Base-by-base conservation (phyloP, 1,140 invertebrate species). In the Lucilia sericata region DNA sequence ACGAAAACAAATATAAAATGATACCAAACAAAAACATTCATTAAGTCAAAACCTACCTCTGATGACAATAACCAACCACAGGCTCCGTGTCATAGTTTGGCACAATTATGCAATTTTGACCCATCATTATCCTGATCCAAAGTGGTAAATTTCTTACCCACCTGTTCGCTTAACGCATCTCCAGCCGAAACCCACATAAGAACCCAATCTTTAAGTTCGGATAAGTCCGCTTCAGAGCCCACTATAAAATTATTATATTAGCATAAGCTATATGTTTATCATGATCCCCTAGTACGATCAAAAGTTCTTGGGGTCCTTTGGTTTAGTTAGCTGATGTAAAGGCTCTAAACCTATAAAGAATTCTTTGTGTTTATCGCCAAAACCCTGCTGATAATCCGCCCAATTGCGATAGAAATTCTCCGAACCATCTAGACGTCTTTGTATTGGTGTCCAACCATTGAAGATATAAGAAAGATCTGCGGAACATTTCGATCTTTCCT, bases 131-230 rank as follows among this genome's bases (percentile, higher is more conserved):
- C 95, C 36, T 92, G 88, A 84, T 96, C 95, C 12, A 89, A 91
- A 0, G 95, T 95, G 55, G 94, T 95, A 89, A 96, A 96, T 87
- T 94, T 93, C 87, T 94, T 94, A 4, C 94, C 94, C 75, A 94
- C 93, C 87, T 96, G 95, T 51, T 95, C 94, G 14, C 92, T 91
- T 81, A 96, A 87, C 0, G 95, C 94, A 88, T 96, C 94, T 12
- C 92, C 94, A 74, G 94, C 94, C 86, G 94, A 93, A n/a, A 14
- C 95, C 95, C 36, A 90, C 92, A 87, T 95, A 96, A 51, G 92
- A 87, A 1, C 93, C 93, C 1, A 96, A 0, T 94, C 91, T 84
- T 93, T 93, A 2, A 96, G 92, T 7, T 92, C 88, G 87, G 94
- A 96, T 10, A 93, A 93, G 85, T 95, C 93, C 12, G 91, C 86